Base-by-base conservation (phyloP, 1,140 invertebrate species). In the Drosophila subpulchrella region DNA sequence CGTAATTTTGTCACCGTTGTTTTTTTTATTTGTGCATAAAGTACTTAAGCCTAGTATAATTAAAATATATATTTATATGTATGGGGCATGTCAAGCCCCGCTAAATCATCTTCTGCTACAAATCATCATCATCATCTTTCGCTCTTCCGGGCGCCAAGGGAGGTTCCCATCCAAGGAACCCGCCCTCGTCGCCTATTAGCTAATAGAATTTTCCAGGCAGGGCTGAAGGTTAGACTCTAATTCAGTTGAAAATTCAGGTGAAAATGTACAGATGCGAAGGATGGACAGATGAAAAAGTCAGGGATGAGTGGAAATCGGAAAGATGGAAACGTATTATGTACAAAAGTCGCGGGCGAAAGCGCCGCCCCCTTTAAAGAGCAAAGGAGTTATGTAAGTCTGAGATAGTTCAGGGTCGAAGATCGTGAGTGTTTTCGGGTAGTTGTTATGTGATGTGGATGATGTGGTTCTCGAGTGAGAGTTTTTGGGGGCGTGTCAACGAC, bases 1-100 rank as follows among this genome's bases (percentile, higher is more conserved):
- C 57, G 81, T 88, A 91, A 91, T 91, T 91, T 91, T 91, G 90
- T 91, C 90, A 91, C 90, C 90, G 90, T 91, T 90, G 75, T 91
- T 91, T 91, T 91, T 81, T 91, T 74, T 90, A 85, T 90, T 91
- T 88, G 83, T 85, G 90, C 83, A 91, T 90, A 91, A 85, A 88
- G 76, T 91, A 90, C 85, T 91, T 91, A 91, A 17, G 38, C 17
- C 81, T 91, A 91, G 77, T 78, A 90, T 90, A 91, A 79, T 85
- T 89, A 85, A 88, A 72, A 65, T 83, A 82, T 81, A 78, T 89
- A 78, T 86, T 56, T 88, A 56, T 76, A 86, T 86, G 81, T 79
- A 68, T 81, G 81, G 77, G 61, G 81, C 66, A 53, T 55, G 27
- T 68, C 54, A 73, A 57, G 62, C 79, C 58, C 58, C 60, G 81